These are phyloP conservation scores for Sussaba pulchella DNA, from an alignment of 2,888 invertebrate species.

Conservation along the genomic window DNA sequence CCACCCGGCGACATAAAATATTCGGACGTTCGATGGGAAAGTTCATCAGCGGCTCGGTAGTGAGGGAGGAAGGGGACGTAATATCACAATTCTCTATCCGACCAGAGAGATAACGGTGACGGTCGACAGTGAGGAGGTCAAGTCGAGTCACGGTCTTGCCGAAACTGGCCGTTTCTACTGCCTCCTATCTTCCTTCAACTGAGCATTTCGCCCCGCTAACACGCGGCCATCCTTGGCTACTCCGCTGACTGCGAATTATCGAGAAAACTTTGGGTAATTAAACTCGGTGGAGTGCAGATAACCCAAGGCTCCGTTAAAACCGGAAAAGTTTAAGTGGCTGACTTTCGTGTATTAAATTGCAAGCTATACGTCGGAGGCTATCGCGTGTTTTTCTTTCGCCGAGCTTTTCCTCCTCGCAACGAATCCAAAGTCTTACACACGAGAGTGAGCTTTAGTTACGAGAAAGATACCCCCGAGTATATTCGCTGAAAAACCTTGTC, in stretches of 20 bases:
- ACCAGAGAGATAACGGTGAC: slow-evolving; percentile 44
- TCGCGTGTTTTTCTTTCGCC: slow-evolving; percentile 61
- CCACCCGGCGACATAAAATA: slow-evolving; percentile 50
- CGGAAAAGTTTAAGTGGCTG: slow-evolving; percentile 81
- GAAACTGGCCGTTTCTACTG: slow-evolving; percentile 73
- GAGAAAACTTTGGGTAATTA: slow-evolving; percentile 82
- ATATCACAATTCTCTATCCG: slow-evolving; percentile 11
- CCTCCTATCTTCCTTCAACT: slow-evolving; percentile 32
- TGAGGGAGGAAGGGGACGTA: no score
- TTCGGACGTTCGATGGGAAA: slow-evolving; percentile 62
- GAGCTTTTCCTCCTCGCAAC: slow-evolving; percentile 10
- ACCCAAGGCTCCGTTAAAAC: slow-evolving; percentile 77
- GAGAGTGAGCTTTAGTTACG: slow-evolving; percentile 23
- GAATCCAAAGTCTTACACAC: slow-evolving; percentile 13
- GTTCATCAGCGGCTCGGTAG: no score
- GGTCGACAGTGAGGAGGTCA: slow-evolving; percentile 56
- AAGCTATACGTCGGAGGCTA: slow-evolving; percentile 57
- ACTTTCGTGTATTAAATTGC: slow-evolving; percentile 77
- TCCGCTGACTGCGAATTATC: slow-evolving; percentile 76
- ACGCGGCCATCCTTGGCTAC: not conserved
- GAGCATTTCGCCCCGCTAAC: slow-evolving; percentile 13
- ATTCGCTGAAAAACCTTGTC: slow-evolving; percentile 27
- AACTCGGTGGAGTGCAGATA: slow-evolving; percentile 80
- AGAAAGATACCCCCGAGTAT: slow-evolving; percentile 35
- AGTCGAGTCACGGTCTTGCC: slow-evolving; percentile 76